Evolutionary conservation across 2,888 invertebrate genomes (phyloP).

Genomic region (Malthinus flaveolus): DNA sequence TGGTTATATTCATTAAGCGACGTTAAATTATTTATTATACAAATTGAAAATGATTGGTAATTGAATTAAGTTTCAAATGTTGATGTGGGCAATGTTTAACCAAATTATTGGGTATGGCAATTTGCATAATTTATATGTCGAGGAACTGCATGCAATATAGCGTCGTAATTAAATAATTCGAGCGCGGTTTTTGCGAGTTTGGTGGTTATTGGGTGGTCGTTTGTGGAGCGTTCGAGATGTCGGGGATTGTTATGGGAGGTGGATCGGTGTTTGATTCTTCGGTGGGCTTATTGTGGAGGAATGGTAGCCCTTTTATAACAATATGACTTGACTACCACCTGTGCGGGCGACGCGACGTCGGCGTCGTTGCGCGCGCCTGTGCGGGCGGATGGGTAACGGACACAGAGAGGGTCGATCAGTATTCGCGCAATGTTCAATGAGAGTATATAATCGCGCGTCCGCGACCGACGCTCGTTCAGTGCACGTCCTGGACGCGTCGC

Average conservation of each 20-base stretch:
- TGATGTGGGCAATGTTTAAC: constrained; percentile 24
- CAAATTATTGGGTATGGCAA: constrained; percentile 26
- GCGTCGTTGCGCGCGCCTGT: constrained; percentile 44
- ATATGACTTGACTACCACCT: constrained; percentile 45
- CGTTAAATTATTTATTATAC: too few species aligned
- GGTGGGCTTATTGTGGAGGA: constrained; percentile 20
- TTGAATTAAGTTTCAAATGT: constrained; percentile 11
- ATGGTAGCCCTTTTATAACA: constrained; percentile 25
- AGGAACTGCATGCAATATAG: constrained; percentile 28
- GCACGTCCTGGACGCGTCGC: constrained; percentile 39
- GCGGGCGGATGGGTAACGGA: constrained; percentile 45
- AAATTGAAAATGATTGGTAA: background rate
- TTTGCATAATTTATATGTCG: constrained; percentile 28
- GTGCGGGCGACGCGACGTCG: constrained; percentile 44
- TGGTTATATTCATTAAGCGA: too few species aligned
- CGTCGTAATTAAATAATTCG: constrained; percentile 31
- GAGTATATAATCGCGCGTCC: constrained; percentile 50
- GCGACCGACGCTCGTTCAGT: constrained; percentile 48
- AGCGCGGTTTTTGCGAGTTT: constrained; percentile 27
- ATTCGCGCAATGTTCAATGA: constrained; percentile 51
- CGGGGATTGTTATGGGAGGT: constrained; percentile 43
- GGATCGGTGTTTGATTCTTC: constrained; percentile 29
- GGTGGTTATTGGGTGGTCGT: constrained; percentile 20
- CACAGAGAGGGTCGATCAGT: constrained; percentile 52
- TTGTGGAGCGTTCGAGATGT: constrained; percentile 8